Evolutionary conservation across 2,888 invertebrate genomes (phyloP), one percentile per base, ranked within the genome.

Genomic region (Plebejus melissa): DNA sequence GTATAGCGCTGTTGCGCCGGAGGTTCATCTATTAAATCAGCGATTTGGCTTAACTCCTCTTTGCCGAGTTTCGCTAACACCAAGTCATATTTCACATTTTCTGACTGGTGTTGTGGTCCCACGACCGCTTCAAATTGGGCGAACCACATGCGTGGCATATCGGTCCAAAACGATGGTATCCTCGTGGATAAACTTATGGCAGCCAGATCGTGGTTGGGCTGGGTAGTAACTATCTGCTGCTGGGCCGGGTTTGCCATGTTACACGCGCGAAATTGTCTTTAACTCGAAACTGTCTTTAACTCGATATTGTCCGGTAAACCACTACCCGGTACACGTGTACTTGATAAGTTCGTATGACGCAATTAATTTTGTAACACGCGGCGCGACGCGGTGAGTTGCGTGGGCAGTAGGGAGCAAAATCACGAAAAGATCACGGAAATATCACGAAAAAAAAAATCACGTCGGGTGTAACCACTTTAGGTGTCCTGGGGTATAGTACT

Each of bases 141-240:
- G 46, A 75, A 75, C 72, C 72, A 75, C 60, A 75, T 60, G 7
- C 72, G 38, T 1, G 75, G 60, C 71, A 71, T 71, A 28, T 75
- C 71, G 6, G 58, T 71, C 75, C 75, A 75, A 13, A 75, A 72
- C 6, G 69, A 38, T 36, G 72, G 71, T 46, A 72, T 46, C 16
- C 71, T 71, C 1, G 46, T 32, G 0, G 41, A 41, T 71, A 69
- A 4, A 7, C 28, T 32, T 22, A 65, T 65, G 13, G 65, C 32
- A 32, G 65, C 65, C 32, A 65, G 65, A 16, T 54, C 54, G 54
- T 54, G 54, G 54, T 54, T 54, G 54, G 13, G 13, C 54, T 54
- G 54, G 16, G 13, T 3, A 54, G 16, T 0, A 3, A 57, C 5
- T 16, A 1, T 1, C 13, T 50, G 50, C 54, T 57, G 54, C 54